Percentiles rank a stretch among this genome's conserved stretches.
phyloP scores from a whole-genome alignment of 2,113 vertebrate genomes.

The Aramus guarauna region DNA sequence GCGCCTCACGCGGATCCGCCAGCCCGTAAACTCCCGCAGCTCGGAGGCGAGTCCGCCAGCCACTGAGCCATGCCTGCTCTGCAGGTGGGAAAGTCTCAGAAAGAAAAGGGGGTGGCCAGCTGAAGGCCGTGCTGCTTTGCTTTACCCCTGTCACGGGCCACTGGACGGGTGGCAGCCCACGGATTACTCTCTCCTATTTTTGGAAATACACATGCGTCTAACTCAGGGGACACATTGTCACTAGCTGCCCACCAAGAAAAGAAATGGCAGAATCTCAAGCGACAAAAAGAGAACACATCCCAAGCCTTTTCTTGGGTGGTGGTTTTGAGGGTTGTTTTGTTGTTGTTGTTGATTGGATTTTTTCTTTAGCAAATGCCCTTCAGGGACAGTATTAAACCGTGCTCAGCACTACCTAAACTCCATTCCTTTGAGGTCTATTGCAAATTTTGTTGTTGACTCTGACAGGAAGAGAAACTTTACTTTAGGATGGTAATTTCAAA shows the following conservation, averaged over 20 bases:
- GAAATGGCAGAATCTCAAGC: neutral
- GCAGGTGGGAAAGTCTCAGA: neutral
- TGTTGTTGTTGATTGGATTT: neutral
- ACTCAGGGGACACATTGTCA: neutral
- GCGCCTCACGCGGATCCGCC: fast-evolving
- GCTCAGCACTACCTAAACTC: neutral
- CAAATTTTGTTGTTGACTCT: neutral
- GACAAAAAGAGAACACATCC: neutral
- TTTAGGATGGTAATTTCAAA: neutral
- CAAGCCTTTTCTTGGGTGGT: neutral
- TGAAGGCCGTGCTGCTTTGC: neutral
- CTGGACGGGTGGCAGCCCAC: neutral
- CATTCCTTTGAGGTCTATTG: neutral
- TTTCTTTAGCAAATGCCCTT: neutral
- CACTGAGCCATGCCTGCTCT: neutral
- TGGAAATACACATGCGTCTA: neutral
- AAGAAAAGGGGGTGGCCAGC: neutral
- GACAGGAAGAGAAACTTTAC: neutral
- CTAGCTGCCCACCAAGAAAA: neutral
- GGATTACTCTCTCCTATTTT: neutral
- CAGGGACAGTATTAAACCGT: neutral
- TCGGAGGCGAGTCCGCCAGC: neutral
- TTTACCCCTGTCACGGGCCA: fast-evolving
- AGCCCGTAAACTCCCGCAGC: neutral
- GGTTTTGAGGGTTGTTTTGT: neutral